These are phyloP conservation scores for Caenorhabditis remanei DNA, from an alignment of 1,140 invertebrate species.

Conservation along the genomic window DNA sequence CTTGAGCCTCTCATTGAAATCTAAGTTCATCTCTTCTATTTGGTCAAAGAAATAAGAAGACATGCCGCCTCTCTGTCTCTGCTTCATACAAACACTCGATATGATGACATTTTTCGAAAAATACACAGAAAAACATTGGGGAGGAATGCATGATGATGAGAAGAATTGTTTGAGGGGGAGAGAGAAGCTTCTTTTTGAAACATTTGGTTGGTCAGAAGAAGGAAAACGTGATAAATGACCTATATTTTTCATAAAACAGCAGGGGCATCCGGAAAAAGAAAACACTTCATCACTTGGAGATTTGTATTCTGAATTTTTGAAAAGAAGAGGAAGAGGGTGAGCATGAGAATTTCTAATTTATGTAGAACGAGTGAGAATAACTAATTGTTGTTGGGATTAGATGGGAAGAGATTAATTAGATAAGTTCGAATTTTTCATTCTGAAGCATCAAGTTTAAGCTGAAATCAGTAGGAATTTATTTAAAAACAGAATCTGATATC, in stretches of 20 bases:
- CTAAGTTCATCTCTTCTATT: conserved; percentile 43
- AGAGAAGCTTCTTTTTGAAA: background rate
- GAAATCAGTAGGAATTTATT: no score
- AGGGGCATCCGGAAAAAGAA: background rate
- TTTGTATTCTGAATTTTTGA: no score
- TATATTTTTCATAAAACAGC: conserved; percentile 9
- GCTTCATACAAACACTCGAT: background rate
- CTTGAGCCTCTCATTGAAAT: background rate
- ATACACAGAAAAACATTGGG: background rate
- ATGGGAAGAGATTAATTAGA: no score
- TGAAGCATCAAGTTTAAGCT: no score
- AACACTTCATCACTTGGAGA: no score
- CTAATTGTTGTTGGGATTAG: no score
- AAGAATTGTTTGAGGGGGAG: background rate
- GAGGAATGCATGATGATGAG: background rate
- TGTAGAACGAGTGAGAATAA: no score
- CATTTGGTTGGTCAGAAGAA: background rate
- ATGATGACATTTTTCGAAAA: conserved; percentile 43
- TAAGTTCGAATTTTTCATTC: no score
- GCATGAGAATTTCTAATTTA: no score
- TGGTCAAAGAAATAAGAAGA: conserved; percentile 28
- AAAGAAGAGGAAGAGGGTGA: no score
- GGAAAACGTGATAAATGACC: conserved; percentile 17
- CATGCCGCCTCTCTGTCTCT: conserved; percentile 29
- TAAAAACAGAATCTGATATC: no score